Conservation (phyloP, 2,113 vertebrate genomes). For the Indri indri region DNA sequence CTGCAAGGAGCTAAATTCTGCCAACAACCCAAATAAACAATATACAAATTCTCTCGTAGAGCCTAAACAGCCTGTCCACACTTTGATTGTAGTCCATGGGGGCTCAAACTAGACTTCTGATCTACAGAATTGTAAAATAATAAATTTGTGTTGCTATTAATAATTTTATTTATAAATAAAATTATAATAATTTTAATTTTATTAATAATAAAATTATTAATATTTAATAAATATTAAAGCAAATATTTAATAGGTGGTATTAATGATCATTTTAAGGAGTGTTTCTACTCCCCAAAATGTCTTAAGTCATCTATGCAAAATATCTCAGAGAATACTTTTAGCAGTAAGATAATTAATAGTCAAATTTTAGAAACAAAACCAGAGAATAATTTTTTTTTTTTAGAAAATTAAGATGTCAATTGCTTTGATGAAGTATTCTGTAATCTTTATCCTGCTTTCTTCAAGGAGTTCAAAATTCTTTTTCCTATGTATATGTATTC, state of each 20-base stretch:
- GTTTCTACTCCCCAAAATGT: background rate
- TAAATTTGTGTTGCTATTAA: background rate
- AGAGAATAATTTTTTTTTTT: background rate
- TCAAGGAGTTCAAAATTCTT: slow-evolving; percentile 3
- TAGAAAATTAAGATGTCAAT: slow-evolving; percentile 7
- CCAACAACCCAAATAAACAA: background rate
- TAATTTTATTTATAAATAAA: no score
- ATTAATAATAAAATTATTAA: no score
- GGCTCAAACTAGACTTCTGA: background rate
- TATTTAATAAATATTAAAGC: no score
- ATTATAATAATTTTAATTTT: no score
- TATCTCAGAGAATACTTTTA: background rate
- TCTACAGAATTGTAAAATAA: background rate
- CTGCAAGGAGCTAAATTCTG: background rate
- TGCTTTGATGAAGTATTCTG: background rate
- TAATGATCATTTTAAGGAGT: background rate
- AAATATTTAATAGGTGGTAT: background rate
- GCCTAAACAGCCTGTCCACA: background rate
- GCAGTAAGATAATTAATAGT: slow-evolving; percentile 34
- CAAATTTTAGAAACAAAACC: slow-evolving; percentile 48
- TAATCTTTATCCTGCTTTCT: slow-evolving; percentile 24
- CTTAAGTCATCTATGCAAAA: background rate
- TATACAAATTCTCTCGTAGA: background rate
- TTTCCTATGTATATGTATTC: background rate
- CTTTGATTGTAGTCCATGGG: background rate